These are phyloP conservation scores for Ptychoptera albimana DNA, from an alignment of 2,888 invertebrate species.

Conservation along the genomic window DNA sequence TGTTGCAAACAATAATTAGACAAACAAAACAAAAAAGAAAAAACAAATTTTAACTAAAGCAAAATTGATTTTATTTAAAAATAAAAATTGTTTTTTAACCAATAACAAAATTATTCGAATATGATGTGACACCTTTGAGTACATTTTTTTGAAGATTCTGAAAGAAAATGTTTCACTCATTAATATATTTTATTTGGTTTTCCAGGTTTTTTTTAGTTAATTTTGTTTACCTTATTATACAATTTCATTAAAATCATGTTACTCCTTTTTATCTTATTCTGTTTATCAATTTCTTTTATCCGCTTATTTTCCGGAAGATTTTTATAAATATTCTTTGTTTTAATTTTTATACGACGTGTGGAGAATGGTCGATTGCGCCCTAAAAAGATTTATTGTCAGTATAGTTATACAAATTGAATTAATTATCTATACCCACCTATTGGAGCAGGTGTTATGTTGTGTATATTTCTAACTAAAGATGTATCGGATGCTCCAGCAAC, in stretches of 20 bases:
- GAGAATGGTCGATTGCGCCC: constrained; percentile 34
- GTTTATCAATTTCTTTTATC: constrained; percentile 40
- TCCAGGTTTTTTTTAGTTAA: too few relatives aligned
- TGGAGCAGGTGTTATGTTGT: too few relatives aligned
- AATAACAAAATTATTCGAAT: constrained; percentile 22
- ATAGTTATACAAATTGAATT: background rate
- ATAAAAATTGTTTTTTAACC: too few relatives aligned
- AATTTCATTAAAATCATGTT: constrained; percentile 60
- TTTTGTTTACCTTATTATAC: constrained; percentile 47
- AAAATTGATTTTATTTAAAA: too few relatives aligned
- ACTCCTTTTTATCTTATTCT: constrained; percentile 44
- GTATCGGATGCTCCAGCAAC: too few relatives aligned
- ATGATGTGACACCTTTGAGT: constrained; percentile 22
- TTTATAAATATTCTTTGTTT: constrained; percentile 45
- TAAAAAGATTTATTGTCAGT: constrained; percentile 11
- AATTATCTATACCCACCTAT: too few relatives aligned
- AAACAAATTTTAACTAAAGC: too few relatives aligned
- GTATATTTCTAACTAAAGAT: too few relatives aligned
- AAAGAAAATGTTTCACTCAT: constrained; percentile 3
- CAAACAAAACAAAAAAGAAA: too few relatives aligned
- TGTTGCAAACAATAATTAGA: too few relatives aligned
- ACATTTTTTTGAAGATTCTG: constrained; percentile 27
- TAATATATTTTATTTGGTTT: too few relatives aligned
- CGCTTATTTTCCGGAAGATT: constrained; percentile 55
- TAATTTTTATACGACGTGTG: constrained; percentile 40